These are phyloP conservation scores for Porites lutea DNA, from an alignment of 64 coral and sea anemone species.

Conservation along the genomic window DNA sequence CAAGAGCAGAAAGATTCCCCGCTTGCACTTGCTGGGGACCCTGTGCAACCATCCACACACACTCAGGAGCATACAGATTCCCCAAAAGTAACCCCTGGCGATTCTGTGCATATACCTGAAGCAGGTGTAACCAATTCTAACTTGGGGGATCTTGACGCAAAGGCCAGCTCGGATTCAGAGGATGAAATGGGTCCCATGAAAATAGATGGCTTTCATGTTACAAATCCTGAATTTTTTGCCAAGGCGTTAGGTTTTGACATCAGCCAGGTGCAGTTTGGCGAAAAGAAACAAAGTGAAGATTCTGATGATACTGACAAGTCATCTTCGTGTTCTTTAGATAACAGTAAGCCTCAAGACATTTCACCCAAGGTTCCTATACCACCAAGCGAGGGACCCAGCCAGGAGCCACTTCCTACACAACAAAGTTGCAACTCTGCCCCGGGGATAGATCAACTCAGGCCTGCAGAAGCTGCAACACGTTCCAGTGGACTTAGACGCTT, in stretches of 20 bases:
- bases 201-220: conserved; percentile 50
- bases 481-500: conserved; percentile 29
- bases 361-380: neutral
- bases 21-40: neutral
- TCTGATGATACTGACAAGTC: neutral
- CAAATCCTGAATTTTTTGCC: conserved; percentile 29
- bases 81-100: neutral
- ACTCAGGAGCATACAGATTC: neutral
- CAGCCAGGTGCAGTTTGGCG: neutral
- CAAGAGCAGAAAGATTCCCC: neutral
- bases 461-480: too few species aligned
- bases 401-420: neutral
- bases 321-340: neutral
- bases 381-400: neutral
- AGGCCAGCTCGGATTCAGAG: neutral
- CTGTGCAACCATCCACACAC: neutral
- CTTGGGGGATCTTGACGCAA: neutral
- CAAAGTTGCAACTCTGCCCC: neutral
- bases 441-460: neutral
- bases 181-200: conserved; percentile 1
- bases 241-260: conserved; percentile 40
- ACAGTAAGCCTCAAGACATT: neutral
- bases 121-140: neutral
- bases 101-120: neutral
- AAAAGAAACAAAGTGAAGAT: neutral